Evolutionary conservation across 1,140 invertebrate species (phyloP).

Genomic region (Solen grandis): DNA sequence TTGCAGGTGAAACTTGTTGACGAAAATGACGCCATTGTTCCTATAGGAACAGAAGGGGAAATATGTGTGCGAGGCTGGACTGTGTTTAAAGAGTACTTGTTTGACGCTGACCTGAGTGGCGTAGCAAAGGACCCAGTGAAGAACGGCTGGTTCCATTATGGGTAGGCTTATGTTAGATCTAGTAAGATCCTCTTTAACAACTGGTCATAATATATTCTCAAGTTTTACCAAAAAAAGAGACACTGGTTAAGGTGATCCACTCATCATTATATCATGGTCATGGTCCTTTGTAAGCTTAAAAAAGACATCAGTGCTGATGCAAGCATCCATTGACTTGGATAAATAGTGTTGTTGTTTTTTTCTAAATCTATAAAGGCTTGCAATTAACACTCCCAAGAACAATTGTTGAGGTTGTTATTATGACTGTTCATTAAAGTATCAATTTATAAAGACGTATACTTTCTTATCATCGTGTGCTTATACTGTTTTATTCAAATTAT

Average conservation of each 20-base stretch:
- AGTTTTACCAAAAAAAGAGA: not conserved
- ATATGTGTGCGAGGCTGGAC: conserved; percentile 29
- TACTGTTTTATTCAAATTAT: too few species aligned
- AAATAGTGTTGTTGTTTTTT: too few species aligned
- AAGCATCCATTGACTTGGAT: too few species aligned
- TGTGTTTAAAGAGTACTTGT: conserved; percentile 19
- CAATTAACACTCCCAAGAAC: not conserved
- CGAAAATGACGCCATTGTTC: not conserved
- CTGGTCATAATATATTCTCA: not conserved
- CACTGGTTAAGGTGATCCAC: too few species aligned
- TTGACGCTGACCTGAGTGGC: not conserved
- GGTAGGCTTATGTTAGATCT: conserved; percentile 18
- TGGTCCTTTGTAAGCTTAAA: too few species aligned
- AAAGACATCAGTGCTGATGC: too few species aligned
- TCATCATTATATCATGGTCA: too few species aligned
- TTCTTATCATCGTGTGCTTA: too few species aligned
- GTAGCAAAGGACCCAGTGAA: not conserved
- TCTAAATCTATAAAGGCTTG: too few species aligned
- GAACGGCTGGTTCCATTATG: conserved; percentile 38
- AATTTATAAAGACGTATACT: not conserved
- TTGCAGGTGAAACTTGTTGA: conserved; percentile 26
- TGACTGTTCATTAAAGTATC: not conserved
- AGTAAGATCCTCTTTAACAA: not conserved
- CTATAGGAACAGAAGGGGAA: conserved; percentile 23
- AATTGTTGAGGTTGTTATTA: too few species aligned